Percentiles rank a stretch among this genome's conserved stretches.
Conservation (phyloP, 2,113 vertebrate species). For the Mirza zaza region DNA sequence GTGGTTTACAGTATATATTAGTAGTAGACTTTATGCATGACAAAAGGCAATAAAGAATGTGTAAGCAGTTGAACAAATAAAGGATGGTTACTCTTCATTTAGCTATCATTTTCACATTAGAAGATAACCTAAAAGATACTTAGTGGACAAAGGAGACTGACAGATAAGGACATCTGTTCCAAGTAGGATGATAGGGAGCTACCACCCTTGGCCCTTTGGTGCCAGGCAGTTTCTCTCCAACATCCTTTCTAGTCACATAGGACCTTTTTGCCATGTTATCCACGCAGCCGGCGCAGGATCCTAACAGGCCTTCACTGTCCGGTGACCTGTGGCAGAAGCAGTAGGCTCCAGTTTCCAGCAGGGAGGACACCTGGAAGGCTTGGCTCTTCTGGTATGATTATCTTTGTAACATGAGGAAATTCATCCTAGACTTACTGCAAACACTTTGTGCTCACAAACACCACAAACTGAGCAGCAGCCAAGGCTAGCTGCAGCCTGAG, state of each 20-base stretch:
- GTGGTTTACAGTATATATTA: not conserved
- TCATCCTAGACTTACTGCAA: constrained; percentile 20
- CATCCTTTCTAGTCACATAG: not conserved
- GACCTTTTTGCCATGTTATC: not conserved
- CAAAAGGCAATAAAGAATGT: constrained; percentile 23
- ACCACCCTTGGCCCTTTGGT: not conserved
- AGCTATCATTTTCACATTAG: not conserved
- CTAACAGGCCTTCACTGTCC: not conserved
- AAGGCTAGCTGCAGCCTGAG: not conserved
- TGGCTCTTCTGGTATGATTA: not conserved
- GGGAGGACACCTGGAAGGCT: not conserved
- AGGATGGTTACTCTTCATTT: not conserved
- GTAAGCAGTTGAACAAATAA: constrained; percentile 19
- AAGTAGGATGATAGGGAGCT: not conserved
- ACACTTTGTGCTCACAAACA: not conserved
- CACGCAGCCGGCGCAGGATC: not conserved
- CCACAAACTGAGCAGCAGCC: not conserved
- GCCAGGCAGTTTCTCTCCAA: constrained; percentile 8
- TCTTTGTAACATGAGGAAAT: constrained; percentile 55
- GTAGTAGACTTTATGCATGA: not conserved
- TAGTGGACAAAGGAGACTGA: not conserved
- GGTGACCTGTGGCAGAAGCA: constrained; percentile 17
- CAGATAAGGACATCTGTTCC: not conserved
- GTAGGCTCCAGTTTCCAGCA: constrained; percentile 5
- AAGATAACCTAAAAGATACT: constrained; percentile 15